A percentile compares a stretch with the other conserved stretches of the same genome.
These are phyloP conservation scores for Saccopteryx bilineata DNA, from an alignment of 2,113 vertebrate species.

Conservation along the genomic window DNA sequence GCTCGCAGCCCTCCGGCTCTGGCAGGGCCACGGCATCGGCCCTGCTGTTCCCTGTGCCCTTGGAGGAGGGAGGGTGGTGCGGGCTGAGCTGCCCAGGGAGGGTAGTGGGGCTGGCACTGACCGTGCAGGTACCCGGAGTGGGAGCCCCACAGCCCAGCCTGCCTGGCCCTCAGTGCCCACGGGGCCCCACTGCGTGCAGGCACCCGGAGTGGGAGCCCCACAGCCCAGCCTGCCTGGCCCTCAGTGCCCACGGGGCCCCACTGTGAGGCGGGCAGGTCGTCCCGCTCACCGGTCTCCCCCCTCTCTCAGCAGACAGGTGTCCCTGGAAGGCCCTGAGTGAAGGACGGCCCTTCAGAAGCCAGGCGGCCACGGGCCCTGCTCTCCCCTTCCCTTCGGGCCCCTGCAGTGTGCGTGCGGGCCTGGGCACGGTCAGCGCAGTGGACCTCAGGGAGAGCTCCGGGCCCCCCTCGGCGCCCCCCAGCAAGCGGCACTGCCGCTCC, in stretches of 20 bases:
- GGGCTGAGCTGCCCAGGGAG: rapidly evolving
- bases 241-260: rapidly evolving
- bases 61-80: neutral
- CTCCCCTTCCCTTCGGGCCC: slow-evolving; percentile 80
- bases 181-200: neutral
- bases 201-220: neutral
- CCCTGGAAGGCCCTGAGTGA: slow-evolving; percentile 86
- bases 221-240: neutral
- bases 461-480: slow-evolving; percentile 87
- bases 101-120: neutral
- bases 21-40: rapidly evolving
- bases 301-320: slow-evolving; percentile 82
- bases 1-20: neutral
- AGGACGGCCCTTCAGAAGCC: slow-evolving; percentile 80
- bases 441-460: slow-evolving; percentile 85
- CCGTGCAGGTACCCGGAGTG: rapidly evolving
- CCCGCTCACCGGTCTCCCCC: neutral
- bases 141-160: neutral
- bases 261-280: neutral
- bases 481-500: slow-evolving; percentile 90
- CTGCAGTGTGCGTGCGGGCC: slow-evolving; percentile 69
- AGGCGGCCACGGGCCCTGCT: slow-evolving; percentile 69
- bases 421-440: slow-evolving; percentile 83
- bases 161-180: rapidly evolving
- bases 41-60: neutral